Evolutionary conservation across 2,797 vertebrate species (phyloP).

Genomic region (Knipowitschia caucasica): DNA sequence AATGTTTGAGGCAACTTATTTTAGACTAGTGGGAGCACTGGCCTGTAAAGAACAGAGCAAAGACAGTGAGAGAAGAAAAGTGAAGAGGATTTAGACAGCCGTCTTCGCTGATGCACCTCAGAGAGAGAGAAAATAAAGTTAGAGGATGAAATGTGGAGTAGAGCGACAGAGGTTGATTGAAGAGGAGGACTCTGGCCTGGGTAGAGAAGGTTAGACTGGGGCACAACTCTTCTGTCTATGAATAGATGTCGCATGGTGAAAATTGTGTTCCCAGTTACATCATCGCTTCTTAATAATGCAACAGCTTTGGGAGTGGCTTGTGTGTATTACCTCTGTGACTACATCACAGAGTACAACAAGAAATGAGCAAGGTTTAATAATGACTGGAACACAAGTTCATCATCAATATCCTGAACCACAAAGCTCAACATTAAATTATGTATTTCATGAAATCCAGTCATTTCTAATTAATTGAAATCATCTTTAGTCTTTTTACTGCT

Average conservation of each 20-base stretch:
- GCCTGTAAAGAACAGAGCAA: slow-evolving; percentile 56
- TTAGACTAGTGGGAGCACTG: slow-evolving; percentile 55
- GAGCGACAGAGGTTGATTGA: slow-evolving; percentile 37
- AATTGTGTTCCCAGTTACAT: slow-evolving; percentile 74
- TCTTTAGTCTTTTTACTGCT: no score
- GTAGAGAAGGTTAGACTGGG: slow-evolving; percentile 27
- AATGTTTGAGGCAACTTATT: slow-evolving; percentile 42
- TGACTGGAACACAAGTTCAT: not conserved
- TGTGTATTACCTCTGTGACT: slow-evolving; percentile 39
- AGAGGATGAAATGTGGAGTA: slow-evolving; percentile 4
- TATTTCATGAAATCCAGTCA: no score
- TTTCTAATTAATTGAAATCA: no score
- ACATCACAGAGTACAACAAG: slow-evolving; percentile 18
- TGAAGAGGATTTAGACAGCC: slow-evolving; percentile 57
- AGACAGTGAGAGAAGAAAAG: slow-evolving; percentile 45
- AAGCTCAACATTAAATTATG: no score
- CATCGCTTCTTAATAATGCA: slow-evolving; percentile 76
- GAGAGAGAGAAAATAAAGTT: slow-evolving; percentile 19
- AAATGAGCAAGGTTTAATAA: slow-evolving; percentile 30
- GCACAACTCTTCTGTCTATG: slow-evolving; percentile 65
- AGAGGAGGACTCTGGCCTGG: slow-evolving; percentile 20
- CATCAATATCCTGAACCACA: slow-evolving; percentile 58
- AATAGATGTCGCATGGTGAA: slow-evolving; percentile 74
- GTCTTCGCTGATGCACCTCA: slow-evolving; percentile 46
- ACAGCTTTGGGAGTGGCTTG: slow-evolving; percentile 64